Conservation (phyloP, 1,140 invertebrate genomes). For the Drosophila kikkawai region DNA sequence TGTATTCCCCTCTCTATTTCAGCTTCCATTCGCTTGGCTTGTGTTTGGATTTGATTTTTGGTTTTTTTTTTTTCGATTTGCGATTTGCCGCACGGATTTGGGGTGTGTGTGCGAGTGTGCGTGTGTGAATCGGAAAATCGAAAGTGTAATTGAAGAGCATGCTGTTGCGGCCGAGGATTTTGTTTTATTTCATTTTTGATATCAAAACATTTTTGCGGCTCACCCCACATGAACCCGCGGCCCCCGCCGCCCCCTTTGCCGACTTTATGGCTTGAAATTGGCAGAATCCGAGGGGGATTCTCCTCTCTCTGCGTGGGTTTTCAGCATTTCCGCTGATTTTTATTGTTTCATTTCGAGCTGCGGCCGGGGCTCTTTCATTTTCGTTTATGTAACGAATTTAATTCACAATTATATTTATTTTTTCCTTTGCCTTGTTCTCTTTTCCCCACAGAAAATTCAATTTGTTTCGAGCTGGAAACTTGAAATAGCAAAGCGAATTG, state of each 20-base stretch:
- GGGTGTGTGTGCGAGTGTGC: constrained; percentile 26
- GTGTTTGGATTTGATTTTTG: constrained; percentile 80
- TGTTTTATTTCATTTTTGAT: constrained; percentile 84
- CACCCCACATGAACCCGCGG: constrained; percentile 41
- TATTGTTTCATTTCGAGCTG: constrained; percentile 69
- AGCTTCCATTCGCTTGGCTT: constrained; percentile 71
- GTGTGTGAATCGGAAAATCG: constrained; percentile 69
- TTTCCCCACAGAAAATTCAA: constrained; percentile 53
- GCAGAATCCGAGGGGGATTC: constrained; percentile 28
- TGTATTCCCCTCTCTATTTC: constrained; percentile 10
- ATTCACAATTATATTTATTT: constrained; percentile 80
- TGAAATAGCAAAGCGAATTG: constrained; percentile 51
- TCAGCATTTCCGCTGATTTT: constrained; percentile 70
- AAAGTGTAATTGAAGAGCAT: constrained; percentile 83
- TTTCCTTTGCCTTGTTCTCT: constrained; percentile 9
- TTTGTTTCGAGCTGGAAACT: constrained; percentile 55
- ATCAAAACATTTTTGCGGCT: constrained; percentile 79
- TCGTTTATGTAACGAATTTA: constrained; percentile 76
- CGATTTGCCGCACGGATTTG: constrained; percentile 75
- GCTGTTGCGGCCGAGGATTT: constrained; percentile 70
- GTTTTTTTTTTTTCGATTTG: constrained; percentile 72
- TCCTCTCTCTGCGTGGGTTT: constrained; percentile 20
- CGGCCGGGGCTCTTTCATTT: constrained; percentile 47
- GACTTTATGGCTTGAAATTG: constrained; percentile 66
- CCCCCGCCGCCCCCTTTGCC: neutral